Base-by-base conservation (phyloP, 2,888 invertebrate species). In the Himalopsyche anomala region DNA sequence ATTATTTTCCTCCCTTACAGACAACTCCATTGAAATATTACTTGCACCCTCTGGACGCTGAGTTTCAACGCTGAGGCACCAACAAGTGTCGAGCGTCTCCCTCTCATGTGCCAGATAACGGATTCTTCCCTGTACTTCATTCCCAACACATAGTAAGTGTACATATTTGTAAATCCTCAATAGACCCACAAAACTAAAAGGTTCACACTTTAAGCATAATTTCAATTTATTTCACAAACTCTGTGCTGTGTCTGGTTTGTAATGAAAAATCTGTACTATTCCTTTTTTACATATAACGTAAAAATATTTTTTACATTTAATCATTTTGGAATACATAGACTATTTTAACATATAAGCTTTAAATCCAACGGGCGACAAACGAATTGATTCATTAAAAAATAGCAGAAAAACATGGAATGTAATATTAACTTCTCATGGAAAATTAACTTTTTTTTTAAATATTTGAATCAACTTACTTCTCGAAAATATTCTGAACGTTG, bases 51-150 rank as follows among this genome's bases (percentile, higher is more conserved):
- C 19, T 11, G 62, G 62, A 62, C 62, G 62, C 28, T 62, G 19
- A n/a, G 28, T 19, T 62, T 62, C 62, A 19, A 62, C 19, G 28
- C 62, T 62, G 62, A 62, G 62, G 62, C 62, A 62, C 62, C 62
- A 62, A 62, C 62, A 62, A 62, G 62, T 62, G 62, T 62, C 19
- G 62, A 62, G 28, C 2, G 9, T 62, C 28, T 8, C 62, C n/a
- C 62, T 62, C 62, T 62, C 62, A 62, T 62, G 62, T 62, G 62
- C 62, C 19, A 62, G 62, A 62, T 62, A 19, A 62, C n/a, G 62
- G 62, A 62, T 28, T 28, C 62, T 19, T 19, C 62, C 28, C 62
- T 28, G 62, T 19, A 62, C 19, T 62, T 62, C 62, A 62, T 62
- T 28, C 62, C 62, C 62, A 62, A 62, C 62, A 62, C 62, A 62